Evolutionary conservation across 23 tunicate species (phyloP).

Genomic region (Aplidium turbinatum): DNA sequence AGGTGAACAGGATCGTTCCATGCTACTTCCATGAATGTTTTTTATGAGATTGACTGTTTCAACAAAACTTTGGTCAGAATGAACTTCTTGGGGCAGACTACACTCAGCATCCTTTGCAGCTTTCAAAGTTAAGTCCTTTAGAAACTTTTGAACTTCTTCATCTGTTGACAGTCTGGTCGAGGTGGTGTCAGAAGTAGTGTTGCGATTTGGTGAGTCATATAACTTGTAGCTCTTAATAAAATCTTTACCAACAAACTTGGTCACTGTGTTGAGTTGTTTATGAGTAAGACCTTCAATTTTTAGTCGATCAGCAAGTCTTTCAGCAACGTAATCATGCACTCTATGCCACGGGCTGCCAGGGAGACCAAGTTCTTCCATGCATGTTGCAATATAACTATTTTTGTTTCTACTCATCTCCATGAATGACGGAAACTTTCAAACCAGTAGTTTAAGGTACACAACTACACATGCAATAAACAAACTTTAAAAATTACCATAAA

Average conservation of each 20-base stretch:
- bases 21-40: constrained; percentile 9
- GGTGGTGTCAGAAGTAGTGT: neutral
- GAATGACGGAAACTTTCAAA: too few species aligned
- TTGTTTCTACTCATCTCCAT: too few species aligned
- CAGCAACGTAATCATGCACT: constrained; percentile 28
- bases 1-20: neutral
- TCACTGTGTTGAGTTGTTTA: constrained; percentile 34
- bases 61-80: constrained; percentile 4
- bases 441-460: too few species aligned
- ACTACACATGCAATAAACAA: too few species aligned
- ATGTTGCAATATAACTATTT: too few species aligned
- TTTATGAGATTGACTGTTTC: constrained; percentile 19
- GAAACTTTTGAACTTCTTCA: constrained; percentile 37
- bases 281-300: constrained; percentile 58
- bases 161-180: constrained; percentile 27
- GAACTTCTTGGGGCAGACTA: constrained; percentile 4
- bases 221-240: constrained; percentile 42
- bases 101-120: constrained; percentile 73
- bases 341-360: constrained; percentile 91
- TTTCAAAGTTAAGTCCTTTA: constrained; percentile 57
- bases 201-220: constrained; percentile 9
- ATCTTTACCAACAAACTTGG: constrained; percentile 53
- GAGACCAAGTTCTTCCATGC: constrained; percentile 42
- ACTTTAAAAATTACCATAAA: too few species aligned
- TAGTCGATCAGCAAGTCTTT: constrained; percentile 52